Evolutionary conservation across 2,113 vertebrate species (phyloP).

Genomic region (Channa argus): DNA sequence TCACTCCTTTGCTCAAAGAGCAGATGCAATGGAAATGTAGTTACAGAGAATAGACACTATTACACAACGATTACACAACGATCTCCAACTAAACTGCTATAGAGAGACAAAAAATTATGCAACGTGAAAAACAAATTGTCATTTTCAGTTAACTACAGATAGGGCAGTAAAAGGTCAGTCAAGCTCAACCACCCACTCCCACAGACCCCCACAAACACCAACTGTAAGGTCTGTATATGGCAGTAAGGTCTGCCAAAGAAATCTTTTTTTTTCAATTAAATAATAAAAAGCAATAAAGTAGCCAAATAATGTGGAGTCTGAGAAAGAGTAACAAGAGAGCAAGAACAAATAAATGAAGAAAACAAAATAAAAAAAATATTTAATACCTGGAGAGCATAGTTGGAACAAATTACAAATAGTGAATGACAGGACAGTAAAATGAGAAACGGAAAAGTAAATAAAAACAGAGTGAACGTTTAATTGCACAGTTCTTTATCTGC

Average conservation of each 20-base stretch:
- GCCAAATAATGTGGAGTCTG: not conserved
- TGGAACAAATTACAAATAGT: not conserved
- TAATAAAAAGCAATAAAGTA: not conserved
- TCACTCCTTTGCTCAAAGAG: no score
- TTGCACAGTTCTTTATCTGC: conserved; percentile 39
- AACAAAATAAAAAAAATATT: not conserved
- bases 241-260: no score
- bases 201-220: no score
- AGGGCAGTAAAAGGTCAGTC: not conserved
- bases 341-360: not conserved
- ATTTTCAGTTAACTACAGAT: no score
- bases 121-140: no score
- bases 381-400: not conserved
- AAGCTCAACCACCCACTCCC: not conserved
- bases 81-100: no score
- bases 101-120: no score
- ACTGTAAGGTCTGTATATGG: no score
- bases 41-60: no score
- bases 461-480: conserved; percentile 21
- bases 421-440: conserved; percentile 34
- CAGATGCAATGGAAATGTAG: no score
- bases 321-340: not conserved
- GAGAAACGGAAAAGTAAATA: not conserved
- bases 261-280: no score
- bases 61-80: no score